phyloP scores from a whole-genome alignment of 2,113 vertebrate species.

The Donacobius atricapilla region DNA sequence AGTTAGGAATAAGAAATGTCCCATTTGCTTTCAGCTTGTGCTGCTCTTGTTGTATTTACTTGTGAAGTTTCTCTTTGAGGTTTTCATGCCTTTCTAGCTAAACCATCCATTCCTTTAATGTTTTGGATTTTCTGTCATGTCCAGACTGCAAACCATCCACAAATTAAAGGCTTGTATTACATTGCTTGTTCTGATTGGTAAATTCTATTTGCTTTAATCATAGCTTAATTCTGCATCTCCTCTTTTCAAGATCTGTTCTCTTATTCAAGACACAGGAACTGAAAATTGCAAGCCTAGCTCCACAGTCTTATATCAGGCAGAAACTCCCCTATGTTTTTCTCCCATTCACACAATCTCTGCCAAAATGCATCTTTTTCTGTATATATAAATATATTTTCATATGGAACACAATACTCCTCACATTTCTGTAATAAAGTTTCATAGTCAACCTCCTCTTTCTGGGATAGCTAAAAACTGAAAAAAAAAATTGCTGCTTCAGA shows the following conservation, averaged over 20 bases:
- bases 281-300: background rate
- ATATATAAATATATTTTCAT: background rate
- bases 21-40: conserved; percentile 1
- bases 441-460: background rate
- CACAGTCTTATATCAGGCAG: background rate
- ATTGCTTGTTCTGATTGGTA: background rate
- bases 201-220: conserved; percentile 36
- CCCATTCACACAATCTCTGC: background rate
- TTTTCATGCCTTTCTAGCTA: background rate
- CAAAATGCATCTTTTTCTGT: background rate
- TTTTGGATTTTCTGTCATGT: conserved; percentile 21
- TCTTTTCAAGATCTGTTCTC: background rate
- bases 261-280: background rate
- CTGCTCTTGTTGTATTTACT: background rate
- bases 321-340: background rate
- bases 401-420: background rate
- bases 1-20: background rate
- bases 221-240: background rate
- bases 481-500: background rate
- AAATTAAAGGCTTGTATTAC: background rate
- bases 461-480: background rate
- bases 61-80: background rate
- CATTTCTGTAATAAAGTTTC: background rate
- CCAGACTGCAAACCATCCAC: background rate
- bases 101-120: background rate